Evolutionary conservation across 2,113 vertebrate species (phyloP).

Genomic region (Pyxicephalus adspersus): DNA sequence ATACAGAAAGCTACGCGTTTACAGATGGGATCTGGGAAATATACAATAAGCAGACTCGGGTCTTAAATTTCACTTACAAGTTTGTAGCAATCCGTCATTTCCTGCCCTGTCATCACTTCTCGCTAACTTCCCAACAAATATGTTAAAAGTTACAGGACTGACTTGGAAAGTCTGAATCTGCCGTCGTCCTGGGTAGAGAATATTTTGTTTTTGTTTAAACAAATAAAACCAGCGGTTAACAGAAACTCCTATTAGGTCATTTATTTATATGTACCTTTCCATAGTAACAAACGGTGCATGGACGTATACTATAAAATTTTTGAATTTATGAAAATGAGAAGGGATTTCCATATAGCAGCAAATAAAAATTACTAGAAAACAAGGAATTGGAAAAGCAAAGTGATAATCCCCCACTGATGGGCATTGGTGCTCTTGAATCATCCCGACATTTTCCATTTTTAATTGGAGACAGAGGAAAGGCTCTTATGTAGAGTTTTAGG

Average conservation of each 20-base stretch:
- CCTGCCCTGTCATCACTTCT: conserved; percentile 16
- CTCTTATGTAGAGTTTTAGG: no score
- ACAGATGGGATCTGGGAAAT: not conserved
- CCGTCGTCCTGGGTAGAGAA: not conserved
- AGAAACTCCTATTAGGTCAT: conserved; percentile 2
- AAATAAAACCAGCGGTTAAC: conserved; percentile 2
- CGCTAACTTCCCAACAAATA: not conserved
- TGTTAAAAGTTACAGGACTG: not conserved
- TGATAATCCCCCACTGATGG: no score
- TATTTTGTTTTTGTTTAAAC: not conserved
- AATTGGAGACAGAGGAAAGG: no score
- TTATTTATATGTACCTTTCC: not conserved
- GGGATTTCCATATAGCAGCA: no score
- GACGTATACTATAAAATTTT: no score
- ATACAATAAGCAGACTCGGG: conserved; percentile 7
- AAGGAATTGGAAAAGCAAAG: no score
- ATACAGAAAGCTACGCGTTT: not conserved
- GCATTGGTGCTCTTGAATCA: no score
- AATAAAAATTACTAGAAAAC: no score
- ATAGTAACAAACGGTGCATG: not conserved
- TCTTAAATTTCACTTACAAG: not conserved
- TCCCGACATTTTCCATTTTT: no score
- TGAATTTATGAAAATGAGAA: no score
- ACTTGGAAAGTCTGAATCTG: conserved; percentile 8
- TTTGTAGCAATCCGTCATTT: conserved; percentile 42